A percentile compares a stretch with the other conserved stretches of the same genome.
These are phyloP conservation scores for Odontomyia ornata DNA, from an alignment of 2,888 invertebrate species.

Conservation along the genomic window DNA sequence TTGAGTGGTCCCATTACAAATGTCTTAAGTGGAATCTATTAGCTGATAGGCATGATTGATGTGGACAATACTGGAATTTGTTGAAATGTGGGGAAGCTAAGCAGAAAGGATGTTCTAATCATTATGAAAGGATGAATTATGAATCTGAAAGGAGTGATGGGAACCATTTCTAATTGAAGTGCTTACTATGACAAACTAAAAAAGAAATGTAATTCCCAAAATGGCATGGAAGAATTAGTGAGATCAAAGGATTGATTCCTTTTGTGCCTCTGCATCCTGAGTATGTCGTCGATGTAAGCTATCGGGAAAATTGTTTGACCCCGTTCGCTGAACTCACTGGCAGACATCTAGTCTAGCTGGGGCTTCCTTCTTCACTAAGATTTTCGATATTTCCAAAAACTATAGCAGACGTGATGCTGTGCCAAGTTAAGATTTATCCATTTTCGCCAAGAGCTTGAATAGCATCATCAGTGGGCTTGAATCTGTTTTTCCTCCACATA, in stretches of 20 bases:
- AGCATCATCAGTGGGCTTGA: slow-evolving; percentile 18
- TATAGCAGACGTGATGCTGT: slow-evolving; percentile 19
- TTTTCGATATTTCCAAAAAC: neutral
- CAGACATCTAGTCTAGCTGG: neutral
- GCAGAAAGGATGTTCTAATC: no score
- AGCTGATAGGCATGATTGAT: neutral
- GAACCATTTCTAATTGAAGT: no score
- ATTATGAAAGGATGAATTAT: no score
- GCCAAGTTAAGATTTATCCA: slow-evolving; percentile 13
- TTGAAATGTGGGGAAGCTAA: no score
- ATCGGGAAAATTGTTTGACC: neutral
- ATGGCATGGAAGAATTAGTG: neutral
- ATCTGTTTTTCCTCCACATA: neutral
- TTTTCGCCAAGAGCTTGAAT: neutral
- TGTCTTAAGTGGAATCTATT: neutral
- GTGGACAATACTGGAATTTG: no score
- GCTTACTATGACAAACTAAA: no score
- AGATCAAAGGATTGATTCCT: neutral
- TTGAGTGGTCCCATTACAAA: slow-evolving; percentile 22
- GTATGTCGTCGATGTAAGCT: neutral
- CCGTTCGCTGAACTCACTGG: neutral
- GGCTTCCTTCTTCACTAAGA: neutral
- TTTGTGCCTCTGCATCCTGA: neutral
- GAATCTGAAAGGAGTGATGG: no score
- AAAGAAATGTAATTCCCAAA: no score